phyloP scores from a whole-genome alignment of 2,888 invertebrate genomes.

The Leptopilina myrica region DNA sequence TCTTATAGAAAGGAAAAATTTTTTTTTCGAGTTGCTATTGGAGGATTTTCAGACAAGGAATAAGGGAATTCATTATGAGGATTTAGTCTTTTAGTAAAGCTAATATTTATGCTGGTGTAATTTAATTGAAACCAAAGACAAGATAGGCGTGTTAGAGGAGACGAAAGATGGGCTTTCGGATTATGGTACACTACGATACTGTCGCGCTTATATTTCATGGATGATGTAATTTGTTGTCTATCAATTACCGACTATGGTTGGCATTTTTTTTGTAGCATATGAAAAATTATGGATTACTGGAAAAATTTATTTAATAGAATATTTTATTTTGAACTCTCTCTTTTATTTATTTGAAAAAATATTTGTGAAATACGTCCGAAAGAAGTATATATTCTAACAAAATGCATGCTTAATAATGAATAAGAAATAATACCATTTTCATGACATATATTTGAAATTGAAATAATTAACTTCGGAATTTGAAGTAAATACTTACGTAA shows the following conservation, averaged over 20 bases:
- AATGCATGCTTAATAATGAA: too few species aligned
- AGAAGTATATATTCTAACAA: not conserved
- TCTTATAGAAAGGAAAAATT: too few species aligned
- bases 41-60: not conserved
- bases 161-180: not conserved
- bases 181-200: conserved; percentile 4
- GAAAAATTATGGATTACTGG: not conserved
- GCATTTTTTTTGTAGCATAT: not conserved
- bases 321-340: not conserved
- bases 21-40: not conserved
- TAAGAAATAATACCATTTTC: too few species aligned
- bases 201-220: not conserved
- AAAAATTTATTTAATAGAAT: not conserved
- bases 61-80: not conserved
- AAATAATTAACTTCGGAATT: not conserved
- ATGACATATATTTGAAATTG: too few species aligned
- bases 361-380: not conserved
- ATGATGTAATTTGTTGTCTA: conserved; percentile 35
- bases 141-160: not conserved
- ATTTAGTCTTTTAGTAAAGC: conserved; percentile 37
- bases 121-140: conserved; percentile 45
- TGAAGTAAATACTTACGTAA: not conserved
- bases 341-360: not conserved
- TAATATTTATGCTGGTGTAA: conserved; percentile 46
- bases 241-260: conserved; percentile 18